These are phyloP conservation scores for Garrulus glandarius DNA, from an alignment of 2,797 vertebrate species.

Conservation along the genomic window DNA sequence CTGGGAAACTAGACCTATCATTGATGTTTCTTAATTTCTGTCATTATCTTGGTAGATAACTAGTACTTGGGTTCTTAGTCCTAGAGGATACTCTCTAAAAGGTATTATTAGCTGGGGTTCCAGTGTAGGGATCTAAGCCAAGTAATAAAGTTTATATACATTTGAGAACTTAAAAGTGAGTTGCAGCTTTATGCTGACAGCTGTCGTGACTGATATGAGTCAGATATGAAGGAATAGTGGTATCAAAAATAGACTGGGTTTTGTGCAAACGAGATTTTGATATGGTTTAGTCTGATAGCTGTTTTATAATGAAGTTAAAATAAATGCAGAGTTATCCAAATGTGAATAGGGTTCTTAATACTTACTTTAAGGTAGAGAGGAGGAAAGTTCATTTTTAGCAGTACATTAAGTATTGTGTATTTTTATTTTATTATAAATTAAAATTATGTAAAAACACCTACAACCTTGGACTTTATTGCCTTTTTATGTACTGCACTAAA, in stretches of 20 bases:
- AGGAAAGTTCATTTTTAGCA: constrained; percentile 6
- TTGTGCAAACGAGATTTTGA: background rate
- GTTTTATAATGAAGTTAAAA: constrained; percentile 1
- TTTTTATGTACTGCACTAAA: constrained; percentile 31
- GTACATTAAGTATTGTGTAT: background rate
- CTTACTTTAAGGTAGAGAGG: background rate
- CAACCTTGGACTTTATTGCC: background rate
- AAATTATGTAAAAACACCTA: constrained; percentile 26
- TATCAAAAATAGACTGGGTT: background rate
- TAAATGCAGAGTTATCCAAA: background rate
- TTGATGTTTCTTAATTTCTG: background rate
- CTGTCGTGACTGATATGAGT: background rate
- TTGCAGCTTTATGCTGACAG: background rate
- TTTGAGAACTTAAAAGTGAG: background rate
- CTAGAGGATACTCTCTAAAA: background rate
- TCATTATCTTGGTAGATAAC: background rate
- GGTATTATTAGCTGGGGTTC: background rate
- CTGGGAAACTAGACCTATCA: background rate
- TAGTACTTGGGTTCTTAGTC: background rate
- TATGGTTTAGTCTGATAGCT: background rate
- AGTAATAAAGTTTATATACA: background rate
- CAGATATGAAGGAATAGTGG: background rate
- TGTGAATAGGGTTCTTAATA: background rate
- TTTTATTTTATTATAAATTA: constrained; percentile 45
- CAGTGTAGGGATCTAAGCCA: background rate